Evolutionary conservation across 2,797 vertebrate genomes (phyloP).

Genomic region (Halcyon chelicuti): DNA sequence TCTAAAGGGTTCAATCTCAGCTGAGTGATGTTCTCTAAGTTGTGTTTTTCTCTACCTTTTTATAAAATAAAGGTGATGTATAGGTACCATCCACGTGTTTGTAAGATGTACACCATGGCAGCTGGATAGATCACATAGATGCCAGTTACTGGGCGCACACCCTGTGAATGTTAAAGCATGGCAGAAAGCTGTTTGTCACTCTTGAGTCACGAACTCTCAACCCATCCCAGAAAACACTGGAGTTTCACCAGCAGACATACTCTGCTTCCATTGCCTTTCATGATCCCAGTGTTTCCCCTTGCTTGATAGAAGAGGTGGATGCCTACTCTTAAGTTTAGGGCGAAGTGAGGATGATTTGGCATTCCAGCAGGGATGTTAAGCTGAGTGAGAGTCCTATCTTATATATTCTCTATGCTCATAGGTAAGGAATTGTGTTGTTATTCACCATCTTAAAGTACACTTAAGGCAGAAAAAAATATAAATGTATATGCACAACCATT

Average conservation of each 20-base stretch:
- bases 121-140: neutral
- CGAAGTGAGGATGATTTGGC: neutral
- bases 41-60: constrained; percentile 33
- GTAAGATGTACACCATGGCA: neutral
- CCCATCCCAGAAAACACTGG: neutral
- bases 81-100: neutral
- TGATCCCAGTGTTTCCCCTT: neutral
- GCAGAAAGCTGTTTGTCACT: neutral
- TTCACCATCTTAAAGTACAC: neutral
- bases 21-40: constrained; percentile 21
- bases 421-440: neutral
- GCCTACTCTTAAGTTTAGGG: neutral
- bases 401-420: fast-evolving
- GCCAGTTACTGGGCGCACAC: neutral
- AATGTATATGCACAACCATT: neutral
- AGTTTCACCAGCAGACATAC: neutral
- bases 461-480: neutral
- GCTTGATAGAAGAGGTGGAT: neutral
- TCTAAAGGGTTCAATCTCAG: constrained; percentile 10
- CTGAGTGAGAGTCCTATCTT: neutral
- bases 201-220: neutral
- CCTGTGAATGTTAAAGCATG: neutral
- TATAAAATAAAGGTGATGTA: constrained; percentile 57
- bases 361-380: neutral
- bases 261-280: neutral